Base-by-base conservation (phyloP, 2,797 vertebrate species). In the Hapalemur alaotrensis region DNA sequence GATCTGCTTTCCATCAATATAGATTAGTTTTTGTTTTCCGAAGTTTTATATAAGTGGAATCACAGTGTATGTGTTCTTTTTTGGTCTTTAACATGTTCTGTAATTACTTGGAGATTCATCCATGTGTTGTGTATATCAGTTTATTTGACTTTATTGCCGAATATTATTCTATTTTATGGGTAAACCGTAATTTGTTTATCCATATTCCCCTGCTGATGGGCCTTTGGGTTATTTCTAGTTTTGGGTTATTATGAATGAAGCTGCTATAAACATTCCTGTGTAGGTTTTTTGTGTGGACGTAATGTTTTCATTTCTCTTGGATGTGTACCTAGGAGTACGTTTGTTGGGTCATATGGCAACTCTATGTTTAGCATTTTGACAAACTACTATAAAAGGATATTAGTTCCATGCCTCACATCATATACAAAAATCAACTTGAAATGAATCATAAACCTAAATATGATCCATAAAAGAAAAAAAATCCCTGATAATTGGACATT, bases 311-410 rank as follows among this genome's bases (percentile, higher is more conserved):
- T 59, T 59, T 28, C 57, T 59, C 57, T 89, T 38, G 48, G 20
- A 1, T 92, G 0, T 85, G 13, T 90, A 61, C n/a, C 9, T 92
- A 69, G 61, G 50, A 82, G 80, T 76, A 20, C 57, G 52, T 25
- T 81, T n/a, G 67, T 86, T 81, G 41, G n/a, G 67, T 86, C 81
- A 43, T 67, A 23, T 50, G 73, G n/a, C 69, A 59, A 32, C 73
- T 75, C 52, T 90, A 10, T 79, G 63, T 90, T 54, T 65, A 84
- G 38, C 72, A 73, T 94, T 96, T 83, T 89, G 72, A 72, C 84
- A 50, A 50, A 76, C 59, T 81, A 22, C 48, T 78, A 0, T 57
- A 72, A 91, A 94, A 75, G 73, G 41, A 83, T 72, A 23, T 92
- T 63, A 48, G 63, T 67, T 50, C 38, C 22, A 78, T 89, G 50